phyloP scores from a whole-genome alignment of 2,113 vertebrate genomes.

The Atractosteus spatula region DNA sequence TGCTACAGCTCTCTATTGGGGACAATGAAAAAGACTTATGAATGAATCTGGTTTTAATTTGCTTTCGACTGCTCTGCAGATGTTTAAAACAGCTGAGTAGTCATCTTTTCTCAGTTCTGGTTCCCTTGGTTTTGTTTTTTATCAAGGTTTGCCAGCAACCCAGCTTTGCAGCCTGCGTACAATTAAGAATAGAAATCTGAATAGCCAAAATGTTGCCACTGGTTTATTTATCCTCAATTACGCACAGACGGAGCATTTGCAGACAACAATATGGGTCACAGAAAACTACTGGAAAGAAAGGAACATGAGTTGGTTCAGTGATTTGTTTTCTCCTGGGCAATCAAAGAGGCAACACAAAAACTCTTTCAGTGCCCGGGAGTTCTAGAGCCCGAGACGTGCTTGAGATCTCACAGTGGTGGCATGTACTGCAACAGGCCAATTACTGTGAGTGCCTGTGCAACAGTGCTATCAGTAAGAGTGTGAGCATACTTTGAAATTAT shows the following conservation, averaged over 20 bases:
- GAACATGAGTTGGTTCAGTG: too few relatives aligned
- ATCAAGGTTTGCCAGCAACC: constrained; percentile 2
- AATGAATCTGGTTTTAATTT: constrained; percentile 21
- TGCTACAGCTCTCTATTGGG: neutral
- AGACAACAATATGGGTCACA: neutral
- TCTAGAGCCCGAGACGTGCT: too few relatives aligned
- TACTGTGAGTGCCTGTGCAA: too few relatives aligned
- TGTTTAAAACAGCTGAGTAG: constrained; percentile 10
- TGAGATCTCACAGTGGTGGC: too few relatives aligned
- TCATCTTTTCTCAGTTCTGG: constrained; percentile 7
- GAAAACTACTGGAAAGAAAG: too few relatives aligned
- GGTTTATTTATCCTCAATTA: neutral
- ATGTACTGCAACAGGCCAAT: too few relatives aligned
- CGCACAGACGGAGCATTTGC: neutral
- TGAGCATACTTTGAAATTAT: too few relatives aligned
- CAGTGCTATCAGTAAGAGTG: too few relatives aligned
- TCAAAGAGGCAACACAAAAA: too few relatives aligned
- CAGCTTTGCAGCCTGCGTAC: neutral
- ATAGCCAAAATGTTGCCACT: neutral
- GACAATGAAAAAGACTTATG: neutral
- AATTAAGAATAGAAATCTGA: neutral
- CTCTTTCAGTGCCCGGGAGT: too few relatives aligned
- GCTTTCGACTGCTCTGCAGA: constrained; percentile 8
- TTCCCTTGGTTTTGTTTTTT: constrained; percentile 10
- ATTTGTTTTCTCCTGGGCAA: too few relatives aligned